Conservation (phyloP, 1,140 invertebrate genomes). For the Phenacoccus solenopsis region DNA sequence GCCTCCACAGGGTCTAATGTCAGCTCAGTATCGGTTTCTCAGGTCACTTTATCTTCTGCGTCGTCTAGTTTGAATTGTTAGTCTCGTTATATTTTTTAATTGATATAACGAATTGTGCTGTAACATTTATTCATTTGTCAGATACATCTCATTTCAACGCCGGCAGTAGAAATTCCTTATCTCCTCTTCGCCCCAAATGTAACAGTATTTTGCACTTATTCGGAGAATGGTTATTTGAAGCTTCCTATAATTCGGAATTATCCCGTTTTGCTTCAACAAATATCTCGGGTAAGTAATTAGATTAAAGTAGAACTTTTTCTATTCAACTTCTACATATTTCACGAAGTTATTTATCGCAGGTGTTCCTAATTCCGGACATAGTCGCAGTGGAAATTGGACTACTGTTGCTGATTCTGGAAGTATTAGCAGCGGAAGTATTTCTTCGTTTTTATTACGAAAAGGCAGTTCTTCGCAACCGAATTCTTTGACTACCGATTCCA, state of each 20-base stretch:
- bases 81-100: neutral
- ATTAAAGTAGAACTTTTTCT: neutral
- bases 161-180: constrained; percentile 46
- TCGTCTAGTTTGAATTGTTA: constrained; percentile 34
- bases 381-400: neutral
- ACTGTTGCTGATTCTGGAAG: constrained; percentile 20
- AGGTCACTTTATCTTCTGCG: constrained; percentile 53
- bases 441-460: constrained; percentile 18
- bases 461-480: constrained; percentile 27
- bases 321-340: neutral
- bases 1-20: neutral
- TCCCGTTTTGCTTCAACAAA: constrained; percentile 24
- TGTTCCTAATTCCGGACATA: neutral
- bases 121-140: constrained; percentile 23
- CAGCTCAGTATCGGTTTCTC: constrained; percentile 34
- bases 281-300: constrained; percentile 22
- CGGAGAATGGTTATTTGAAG: constrained; percentile 94
- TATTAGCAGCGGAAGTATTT: constrained; percentile 21
- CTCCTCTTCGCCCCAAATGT: constrained; percentile 70
- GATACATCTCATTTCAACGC: constrained; percentile 41
- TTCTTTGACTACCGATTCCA: constrained; percentile 24
- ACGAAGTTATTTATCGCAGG: neutral
- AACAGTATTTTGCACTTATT: constrained; percentile 91
- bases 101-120: neutral
- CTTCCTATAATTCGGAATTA: constrained; percentile 71